Evolutionary conservation across 2,113 vertebrate genomes (phyloP), one percentile per base, ranked within the genome.

Genomic region (Potamarius usumacintae): DNA sequence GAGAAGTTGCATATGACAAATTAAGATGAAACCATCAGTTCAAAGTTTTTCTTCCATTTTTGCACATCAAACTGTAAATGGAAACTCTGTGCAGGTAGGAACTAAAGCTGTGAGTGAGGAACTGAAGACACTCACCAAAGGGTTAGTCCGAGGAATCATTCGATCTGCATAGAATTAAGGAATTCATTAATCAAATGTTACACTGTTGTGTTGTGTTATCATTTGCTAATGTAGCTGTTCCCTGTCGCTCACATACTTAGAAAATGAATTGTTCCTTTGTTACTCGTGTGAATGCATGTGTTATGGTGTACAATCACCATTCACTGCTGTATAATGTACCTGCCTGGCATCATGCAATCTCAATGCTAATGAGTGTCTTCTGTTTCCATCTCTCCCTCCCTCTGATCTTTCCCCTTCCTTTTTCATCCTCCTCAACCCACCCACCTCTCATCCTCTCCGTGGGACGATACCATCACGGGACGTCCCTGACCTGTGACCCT

Each of bases 321-420:
- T 57, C 48, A 67, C 12, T 83, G 50, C 85, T 87, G 63, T 34
- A 42, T 42, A 42, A 42, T 85, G 71, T 88, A 90, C 22, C 48
- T 52, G 92, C 91, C 90, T 88, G 88, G 85, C 91, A 90, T 93
- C 93, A 84, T 90, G 92, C 93, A 85, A 91, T 91, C 91, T 63
- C 93, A 84, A 86, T 80, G 94, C 96, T 96, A 95, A 96, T 91
- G 11, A 92, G 89, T 93, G 94, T 95, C 92, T 93, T 92, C 92
- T 93, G 92, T 93, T 92, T 71, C 93, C 95, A 94, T 94, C 94
- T 92, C 94, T 90, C 93, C 93, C 93, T 90, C 90, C 83, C 86
- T 80, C 34, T 86, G 83, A 74, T 71, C 91, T 18, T 65, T 63
- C 87, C 85, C 87, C 65, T 82, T 71, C 82, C 85, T 90, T 22